phyloP scores from a whole-genome alignment of 2,797 vertebrate genomes.

The Melanotaenia nigrans region DNA sequence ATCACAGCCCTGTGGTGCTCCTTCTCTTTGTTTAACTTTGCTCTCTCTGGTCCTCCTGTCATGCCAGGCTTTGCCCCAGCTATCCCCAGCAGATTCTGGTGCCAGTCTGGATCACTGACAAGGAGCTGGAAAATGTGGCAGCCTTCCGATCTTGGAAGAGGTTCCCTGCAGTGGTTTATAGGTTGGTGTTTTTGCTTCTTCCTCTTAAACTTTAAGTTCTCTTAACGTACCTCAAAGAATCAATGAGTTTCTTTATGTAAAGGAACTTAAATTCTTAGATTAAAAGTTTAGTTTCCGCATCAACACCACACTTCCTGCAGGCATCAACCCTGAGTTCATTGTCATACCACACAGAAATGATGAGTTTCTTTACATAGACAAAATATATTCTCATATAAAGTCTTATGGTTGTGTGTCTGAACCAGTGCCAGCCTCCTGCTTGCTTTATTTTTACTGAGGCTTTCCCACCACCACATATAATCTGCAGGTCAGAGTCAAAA shows the following conservation, averaged over 20 bases:
- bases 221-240: neutral
- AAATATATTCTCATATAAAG: slow-evolving; percentile 17
- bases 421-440: neutral
- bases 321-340: neutral
- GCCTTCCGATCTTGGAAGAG: slow-evolving; percentile 98
- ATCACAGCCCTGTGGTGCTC: slow-evolving; percentile 27
- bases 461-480: neutral
- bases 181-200: slow-evolving; percentile 82
- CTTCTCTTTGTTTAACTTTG: slow-evolving; percentile 22
- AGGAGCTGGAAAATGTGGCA: slow-evolving; percentile 95
- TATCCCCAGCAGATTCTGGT: slow-evolving; percentile 97
- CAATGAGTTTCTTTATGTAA: slow-evolving; percentile 12
- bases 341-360: slow-evolving; percentile 4
- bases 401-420: slow-evolving; percentile 15
- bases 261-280: slow-evolving; percentile 5
- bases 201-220: slow-evolving; percentile 5
- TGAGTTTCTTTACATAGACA: slow-evolving; percentile 1
- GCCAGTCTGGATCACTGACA: slow-evolving; percentile 97
- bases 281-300: slow-evolving; percentile 9
- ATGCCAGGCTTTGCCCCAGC: slow-evolving; percentile 92
- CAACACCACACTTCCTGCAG: neutral
- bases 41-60: slow-evolving; percentile 23
- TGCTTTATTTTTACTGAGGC: neutral
- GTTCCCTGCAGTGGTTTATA: slow-evolving; percentile 95
- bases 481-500: neutral